A percentile compares a stretch with the other conserved stretches of the same genome.
Conservation (phyloP, 2,113 vertebrate genomes). For the Nymphicus hollandicus region DNA sequence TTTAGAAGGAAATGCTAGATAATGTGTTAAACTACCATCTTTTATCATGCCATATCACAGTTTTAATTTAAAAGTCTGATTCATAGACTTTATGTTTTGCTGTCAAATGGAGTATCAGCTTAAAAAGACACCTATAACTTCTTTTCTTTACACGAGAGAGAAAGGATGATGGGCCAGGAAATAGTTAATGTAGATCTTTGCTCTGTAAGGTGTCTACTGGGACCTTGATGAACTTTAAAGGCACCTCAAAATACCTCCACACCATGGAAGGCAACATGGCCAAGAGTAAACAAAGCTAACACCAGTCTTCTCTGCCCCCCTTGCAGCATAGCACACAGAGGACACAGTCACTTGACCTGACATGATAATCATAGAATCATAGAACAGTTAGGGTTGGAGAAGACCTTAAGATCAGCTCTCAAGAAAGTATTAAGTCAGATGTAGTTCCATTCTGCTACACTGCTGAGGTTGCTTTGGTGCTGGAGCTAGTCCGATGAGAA, state of each 20-base stretch:
- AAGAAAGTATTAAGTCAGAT: not conserved
- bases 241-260: not conserved
- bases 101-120: not conserved
- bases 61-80: not conserved
- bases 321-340: not conserved
- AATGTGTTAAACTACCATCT: not conserved
- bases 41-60: not conserved
- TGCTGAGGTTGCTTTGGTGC: not conserved
- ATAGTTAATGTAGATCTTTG: not conserved
- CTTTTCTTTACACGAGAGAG: not conserved
- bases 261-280: not conserved
- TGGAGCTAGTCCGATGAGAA: not conserved
- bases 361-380: not conserved
- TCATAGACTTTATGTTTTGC: not conserved
- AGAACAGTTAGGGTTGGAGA: not conserved
- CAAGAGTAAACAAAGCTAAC: not conserved
- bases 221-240: not conserved
- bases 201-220: not conserved
- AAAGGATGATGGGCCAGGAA: not conserved
- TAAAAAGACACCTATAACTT: not conserved
- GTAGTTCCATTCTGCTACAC: not conserved
- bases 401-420: not conserved
- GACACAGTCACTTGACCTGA: not conserved
- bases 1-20: not conserved
- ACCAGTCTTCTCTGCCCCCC: not conserved